These are phyloP conservation scores for Nothocercus nigrocapillus DNA, from an alignment of 2,113 vertebrate species.

Conservation along the genomic window DNA sequence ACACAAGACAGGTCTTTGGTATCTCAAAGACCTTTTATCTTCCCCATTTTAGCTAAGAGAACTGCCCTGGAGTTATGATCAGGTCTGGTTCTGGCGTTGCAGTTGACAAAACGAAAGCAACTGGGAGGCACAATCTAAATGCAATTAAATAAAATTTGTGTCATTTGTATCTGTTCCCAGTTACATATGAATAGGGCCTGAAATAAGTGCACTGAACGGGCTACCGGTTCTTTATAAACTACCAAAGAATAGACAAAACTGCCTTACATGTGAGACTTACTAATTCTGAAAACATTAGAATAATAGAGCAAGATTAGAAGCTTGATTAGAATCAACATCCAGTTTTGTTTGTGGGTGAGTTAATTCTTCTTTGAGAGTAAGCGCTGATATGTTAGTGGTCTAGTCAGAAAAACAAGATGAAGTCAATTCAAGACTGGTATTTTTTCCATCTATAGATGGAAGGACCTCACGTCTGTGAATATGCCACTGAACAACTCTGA, in stretches of 20 bases:
- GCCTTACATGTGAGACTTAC: neutral
- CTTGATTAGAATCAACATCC: neutral
- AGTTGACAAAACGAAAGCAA: neutral
- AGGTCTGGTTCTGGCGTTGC: neutral
- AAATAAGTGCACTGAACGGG: neutral
- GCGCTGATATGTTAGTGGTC: rapidly evolving
- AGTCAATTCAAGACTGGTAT: neutral
- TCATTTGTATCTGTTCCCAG: neutral
- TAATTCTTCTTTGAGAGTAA: neutral
- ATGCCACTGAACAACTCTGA: neutral
- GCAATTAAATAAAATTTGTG: neutral
- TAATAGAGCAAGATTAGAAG: neutral
- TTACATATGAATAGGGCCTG: neutral
- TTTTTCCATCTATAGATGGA: neutral
- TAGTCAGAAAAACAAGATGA: neutral
- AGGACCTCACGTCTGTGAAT: neutral
- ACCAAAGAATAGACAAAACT: neutral
- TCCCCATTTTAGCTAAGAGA: neutral
- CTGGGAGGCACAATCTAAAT: neutral
- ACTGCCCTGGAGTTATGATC: neutral
- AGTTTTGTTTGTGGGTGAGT: neutral
- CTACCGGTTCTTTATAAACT: neutral
- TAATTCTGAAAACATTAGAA: neutral
- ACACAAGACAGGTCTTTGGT: too few relatives aligned
- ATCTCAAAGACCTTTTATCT: neutral